Percentiles rank a stretch among this genome's conserved stretches.
phyloP scores from a whole-genome alignment of 2,113 vertebrate species.

The Hippocampus comes region DNA sequence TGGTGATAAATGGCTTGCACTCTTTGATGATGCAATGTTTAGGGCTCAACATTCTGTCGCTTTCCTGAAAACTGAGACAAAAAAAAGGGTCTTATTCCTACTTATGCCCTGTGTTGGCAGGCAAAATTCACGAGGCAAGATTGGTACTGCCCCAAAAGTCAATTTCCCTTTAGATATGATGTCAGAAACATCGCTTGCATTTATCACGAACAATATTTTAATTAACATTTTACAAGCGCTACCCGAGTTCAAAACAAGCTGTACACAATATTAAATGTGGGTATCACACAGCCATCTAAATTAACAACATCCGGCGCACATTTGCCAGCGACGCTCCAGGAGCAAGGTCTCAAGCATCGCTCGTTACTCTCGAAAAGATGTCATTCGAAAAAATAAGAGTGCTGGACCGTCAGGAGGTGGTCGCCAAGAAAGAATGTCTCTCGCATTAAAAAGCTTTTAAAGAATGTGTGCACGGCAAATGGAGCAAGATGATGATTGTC shows the following conservation, averaged over 20 bases:
- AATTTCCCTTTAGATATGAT: not conserved
- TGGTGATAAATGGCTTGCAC: too few relatives aligned
- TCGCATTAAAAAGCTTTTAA: constrained; percentile 42
- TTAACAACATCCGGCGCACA: not conserved
- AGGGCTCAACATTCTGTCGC: too few relatives aligned
- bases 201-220: not conserved
- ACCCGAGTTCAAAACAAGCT: not conserved
- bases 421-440: constrained; percentile 9
- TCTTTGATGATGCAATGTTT: too few relatives aligned
- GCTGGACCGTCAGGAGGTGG: constrained; percentile 4
- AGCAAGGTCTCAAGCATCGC: not conserved
- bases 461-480: constrained; percentile 6
- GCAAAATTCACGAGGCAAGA: not conserved
- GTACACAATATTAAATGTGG: not conserved
- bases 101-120: not conserved
- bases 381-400: not conserved
- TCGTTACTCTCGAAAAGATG: not conserved
- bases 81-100: not conserved
- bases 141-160: not conserved
- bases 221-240: not conserved
- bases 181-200: not conserved
- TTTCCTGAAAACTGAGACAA: too few relatives aligned
- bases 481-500: constrained; percentile 1
- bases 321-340: not conserved
- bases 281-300: not conserved